These are phyloP conservation scores for Cephus nigrinus DNA, from an alignment of 2,888 invertebrate genomes.

Conservation along the genomic window DNA sequence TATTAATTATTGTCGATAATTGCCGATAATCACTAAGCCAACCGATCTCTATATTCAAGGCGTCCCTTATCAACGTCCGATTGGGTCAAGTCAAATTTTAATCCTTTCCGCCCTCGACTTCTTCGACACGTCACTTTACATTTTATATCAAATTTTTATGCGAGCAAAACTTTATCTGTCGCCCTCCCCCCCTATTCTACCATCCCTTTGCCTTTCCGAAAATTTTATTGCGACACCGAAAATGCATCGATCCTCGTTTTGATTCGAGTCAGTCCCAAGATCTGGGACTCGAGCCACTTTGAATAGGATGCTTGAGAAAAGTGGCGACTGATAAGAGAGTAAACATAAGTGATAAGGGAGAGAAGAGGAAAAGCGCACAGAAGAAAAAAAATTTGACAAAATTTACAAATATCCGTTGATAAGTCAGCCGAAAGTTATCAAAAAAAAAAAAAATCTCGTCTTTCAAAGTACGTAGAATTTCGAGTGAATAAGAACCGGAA, in stretches of 20 bases:
- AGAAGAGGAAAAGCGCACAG: background rate
- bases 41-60: background rate
- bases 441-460: background rate
- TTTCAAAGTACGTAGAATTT: background rate
- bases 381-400: background rate
- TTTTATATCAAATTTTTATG: background rate
- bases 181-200: background rate
- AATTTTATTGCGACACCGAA: background rate
- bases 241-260: background rate
- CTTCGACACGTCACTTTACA: background rate
- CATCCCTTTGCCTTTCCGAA: background rate
- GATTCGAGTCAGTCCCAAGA: background rate
- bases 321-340: background rate
- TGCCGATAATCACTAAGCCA: background rate
- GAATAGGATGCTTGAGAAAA: background rate
- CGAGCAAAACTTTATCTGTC: background rate
- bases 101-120: background rate
- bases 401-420: background rate
- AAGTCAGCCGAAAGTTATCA: background rate
- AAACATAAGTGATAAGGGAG: background rate
- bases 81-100: background rate
- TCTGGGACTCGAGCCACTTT: background rate
- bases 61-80: background rate
- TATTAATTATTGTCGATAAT: slow-evolving; percentile 15
- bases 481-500: background rate